Conservation (phyloP, 1,140 invertebrate species). For the Bicyclus anynana region DNA sequence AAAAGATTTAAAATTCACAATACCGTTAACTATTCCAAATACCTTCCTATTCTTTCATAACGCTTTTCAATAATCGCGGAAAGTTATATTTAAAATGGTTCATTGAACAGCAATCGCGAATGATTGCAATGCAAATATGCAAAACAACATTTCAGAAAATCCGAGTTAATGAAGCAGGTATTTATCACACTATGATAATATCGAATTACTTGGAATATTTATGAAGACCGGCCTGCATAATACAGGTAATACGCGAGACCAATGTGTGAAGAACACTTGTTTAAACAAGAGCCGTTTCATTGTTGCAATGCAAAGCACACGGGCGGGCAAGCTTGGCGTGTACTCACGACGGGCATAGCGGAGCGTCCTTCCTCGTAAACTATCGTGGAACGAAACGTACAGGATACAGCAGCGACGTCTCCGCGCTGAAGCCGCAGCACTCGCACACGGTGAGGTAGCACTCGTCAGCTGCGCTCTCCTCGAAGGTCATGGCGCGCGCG, state of each 20-base stretch:
- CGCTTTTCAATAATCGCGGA: neutral
- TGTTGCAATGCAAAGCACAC: constrained; percentile 18
- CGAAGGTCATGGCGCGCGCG: constrained; percentile 74
- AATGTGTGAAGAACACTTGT: neutral
- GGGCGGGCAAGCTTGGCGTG: constrained; percentile 39
- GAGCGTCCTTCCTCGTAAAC: constrained; percentile 55
- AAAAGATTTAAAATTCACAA: no score
- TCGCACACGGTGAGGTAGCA: constrained; percentile 71
- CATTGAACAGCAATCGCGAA: neutral
- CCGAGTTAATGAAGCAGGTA: no score
- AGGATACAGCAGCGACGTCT: constrained; percentile 67
- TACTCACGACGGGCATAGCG: constrained; percentile 71
- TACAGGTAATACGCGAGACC: neutral
- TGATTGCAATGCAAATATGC: neutral
- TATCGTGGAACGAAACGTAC: constrained; percentile 71
- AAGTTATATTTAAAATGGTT: neutral
- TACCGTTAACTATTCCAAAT: no score
- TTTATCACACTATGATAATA: no score
- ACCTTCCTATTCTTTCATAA: no score
- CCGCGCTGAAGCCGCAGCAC: constrained; percentile 74
- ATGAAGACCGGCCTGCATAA: neutral
- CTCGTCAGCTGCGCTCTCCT: constrained; percentile 60
- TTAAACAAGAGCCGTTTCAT: neutral
- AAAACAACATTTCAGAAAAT: no score
- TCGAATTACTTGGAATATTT: neutral